Evolutionary conservation across 2,113 vertebrate species (phyloP).

Genomic region (Ovis canadensis): DNA sequence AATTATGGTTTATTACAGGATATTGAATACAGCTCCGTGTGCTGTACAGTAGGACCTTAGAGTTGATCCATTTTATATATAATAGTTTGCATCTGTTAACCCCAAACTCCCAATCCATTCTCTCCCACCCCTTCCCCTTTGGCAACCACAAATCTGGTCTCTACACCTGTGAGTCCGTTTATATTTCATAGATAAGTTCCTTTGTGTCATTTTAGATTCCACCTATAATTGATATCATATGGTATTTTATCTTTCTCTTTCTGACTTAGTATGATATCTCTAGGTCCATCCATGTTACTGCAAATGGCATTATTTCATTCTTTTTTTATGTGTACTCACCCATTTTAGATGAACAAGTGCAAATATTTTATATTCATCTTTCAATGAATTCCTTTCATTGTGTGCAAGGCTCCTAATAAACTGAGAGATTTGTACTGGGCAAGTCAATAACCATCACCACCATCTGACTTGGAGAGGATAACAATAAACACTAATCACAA

Average conservation of each 20-base stretch:
- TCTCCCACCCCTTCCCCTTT: not conserved
- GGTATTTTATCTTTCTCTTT: not conserved
- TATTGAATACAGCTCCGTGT: not conserved
- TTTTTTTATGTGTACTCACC: not conserved
- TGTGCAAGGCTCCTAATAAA: not conserved
- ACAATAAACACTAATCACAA: constrained; percentile 25
- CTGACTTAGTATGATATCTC: not conserved
- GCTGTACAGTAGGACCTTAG: not conserved
- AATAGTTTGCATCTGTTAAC: not conserved
- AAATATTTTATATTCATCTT: constrained; percentile 12
- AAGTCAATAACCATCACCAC: constrained; percentile 16
- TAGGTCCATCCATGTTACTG: not conserved
- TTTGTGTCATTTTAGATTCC: not conserved
- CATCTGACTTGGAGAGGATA: constrained; percentile 22
- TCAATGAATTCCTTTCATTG: not conserved
- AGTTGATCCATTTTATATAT: not conserved
- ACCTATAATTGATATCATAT: not conserved
- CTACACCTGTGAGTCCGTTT: not conserved
- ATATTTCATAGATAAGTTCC: not conserved
- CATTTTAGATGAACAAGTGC: constrained; percentile 29
- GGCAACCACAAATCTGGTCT: not conserved
- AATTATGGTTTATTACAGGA: not conserved
- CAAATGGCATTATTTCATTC: not conserved
- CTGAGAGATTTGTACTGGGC: not conserved
- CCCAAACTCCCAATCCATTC: not conserved